Percentiles rank a stretch among this genome's conserved stretches.
phyloP scores from a whole-genome alignment of 2,888 invertebrate species.

The Onthophagus sagittarius region DNA sequence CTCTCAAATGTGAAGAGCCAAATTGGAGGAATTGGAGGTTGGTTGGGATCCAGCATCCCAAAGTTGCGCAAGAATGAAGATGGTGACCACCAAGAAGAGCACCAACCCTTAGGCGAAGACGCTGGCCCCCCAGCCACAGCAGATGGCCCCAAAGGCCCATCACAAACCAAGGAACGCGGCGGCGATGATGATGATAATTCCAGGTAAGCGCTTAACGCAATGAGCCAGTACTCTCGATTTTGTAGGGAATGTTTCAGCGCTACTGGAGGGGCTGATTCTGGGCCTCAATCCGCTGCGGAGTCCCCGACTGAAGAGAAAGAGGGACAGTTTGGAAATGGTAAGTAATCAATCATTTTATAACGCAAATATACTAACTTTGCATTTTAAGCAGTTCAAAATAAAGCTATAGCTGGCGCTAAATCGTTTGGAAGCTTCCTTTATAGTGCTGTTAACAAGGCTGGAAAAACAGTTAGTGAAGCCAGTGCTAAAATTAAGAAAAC shows the following conservation, averaged over 20 bases:
- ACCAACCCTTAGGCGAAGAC: slow-evolving; percentile 40
- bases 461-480: slow-evolving; percentile 86
- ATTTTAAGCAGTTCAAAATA: slow-evolving; percentile 68
- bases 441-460: slow-evolving; percentile 94
- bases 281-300: slow-evolving; percentile 73
- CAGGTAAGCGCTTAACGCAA: slow-evolving; percentile 54
- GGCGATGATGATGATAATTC: slow-evolving; percentile 82
- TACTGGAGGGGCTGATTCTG: slow-evolving; percentile 87
- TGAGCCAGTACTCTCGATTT: slow-evolving; percentile 26
- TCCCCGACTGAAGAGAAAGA: slow-evolving; percentile 79
- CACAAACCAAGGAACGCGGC: slow-evolving; percentile 39
- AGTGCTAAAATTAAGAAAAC: slow-evolving; percentile 92
- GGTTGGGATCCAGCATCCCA: slow-evolving; percentile 68
- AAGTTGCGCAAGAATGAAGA: slow-evolving; percentile 67
- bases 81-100: slow-evolving; percentile 26
- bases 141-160: slow-evolving; percentile 46
- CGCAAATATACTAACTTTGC: not conserved
- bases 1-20: slow-evolving; percentile 82
- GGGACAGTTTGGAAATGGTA: slow-evolving; percentile 73
- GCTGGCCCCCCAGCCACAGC: slow-evolving; percentile 50
- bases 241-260: slow-evolving; percentile 58
- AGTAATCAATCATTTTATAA: not conserved
- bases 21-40: slow-evolving; percentile 81
- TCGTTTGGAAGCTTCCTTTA: slow-evolving; percentile 89
- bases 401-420: slow-evolving; percentile 86